Evolutionary conservation across 2,888 invertebrate genomes (phyloP).

Genomic region (Nesidiocoris tenuis): DNA sequence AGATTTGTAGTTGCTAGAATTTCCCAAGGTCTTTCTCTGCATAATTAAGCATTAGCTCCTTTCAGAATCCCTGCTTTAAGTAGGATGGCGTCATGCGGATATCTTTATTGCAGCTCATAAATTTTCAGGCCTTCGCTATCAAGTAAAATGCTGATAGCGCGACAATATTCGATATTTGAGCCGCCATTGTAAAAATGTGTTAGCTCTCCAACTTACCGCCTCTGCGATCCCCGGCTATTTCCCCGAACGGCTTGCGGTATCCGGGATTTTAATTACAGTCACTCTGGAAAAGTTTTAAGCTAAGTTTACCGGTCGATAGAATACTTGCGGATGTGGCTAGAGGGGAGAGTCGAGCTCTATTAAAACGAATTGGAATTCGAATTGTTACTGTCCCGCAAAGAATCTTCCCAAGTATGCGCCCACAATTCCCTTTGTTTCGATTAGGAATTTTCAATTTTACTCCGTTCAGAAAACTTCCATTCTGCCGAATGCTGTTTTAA

Average conservation of each 20-base stretch:
- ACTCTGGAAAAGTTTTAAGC: constrained; percentile 10
- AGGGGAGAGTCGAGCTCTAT: constrained; percentile 2
- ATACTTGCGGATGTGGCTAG: constrained; percentile 31
- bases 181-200: not conserved
- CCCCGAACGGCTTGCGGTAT: not conserved
- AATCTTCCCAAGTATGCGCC: constrained; percentile 6
- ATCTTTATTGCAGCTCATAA: no score
- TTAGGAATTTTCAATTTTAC: constrained; percentile 7
- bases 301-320: constrained; percentile 18
- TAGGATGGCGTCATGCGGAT: no score
- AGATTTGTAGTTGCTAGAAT: no score
- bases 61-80: no score
- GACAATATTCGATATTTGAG: no score
- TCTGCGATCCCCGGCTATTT: not conserved
- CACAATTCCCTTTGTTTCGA: not conserved
- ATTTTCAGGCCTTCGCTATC: no score
- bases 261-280: constrained; percentile 27
- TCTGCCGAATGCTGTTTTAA: no score
- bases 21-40: no score
- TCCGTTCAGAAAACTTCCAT: constrained; percentile 4
- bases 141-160: no score
- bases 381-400: constrained; percentile 6
- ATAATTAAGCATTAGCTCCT: no score
- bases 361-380: constrained; percentile 32
- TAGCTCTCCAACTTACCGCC: not conserved